Evolutionary conservation across 2,113 vertebrate species (phyloP).

Genomic region (Tachycineta bicolor): DNA sequence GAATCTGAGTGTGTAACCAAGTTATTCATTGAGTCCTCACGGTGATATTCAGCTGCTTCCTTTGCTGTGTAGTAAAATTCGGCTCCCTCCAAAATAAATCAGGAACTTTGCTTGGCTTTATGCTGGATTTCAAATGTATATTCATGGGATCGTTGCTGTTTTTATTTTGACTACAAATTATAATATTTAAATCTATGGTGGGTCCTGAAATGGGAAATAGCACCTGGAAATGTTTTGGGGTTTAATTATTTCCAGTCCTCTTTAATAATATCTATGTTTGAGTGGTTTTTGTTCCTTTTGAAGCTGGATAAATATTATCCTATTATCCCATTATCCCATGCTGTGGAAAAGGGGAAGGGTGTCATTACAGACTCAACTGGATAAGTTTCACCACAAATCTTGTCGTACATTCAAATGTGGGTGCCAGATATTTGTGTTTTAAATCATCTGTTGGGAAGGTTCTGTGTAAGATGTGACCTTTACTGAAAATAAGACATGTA

Average conservation of each 20-base stretch:
- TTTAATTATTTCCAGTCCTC: not conserved
- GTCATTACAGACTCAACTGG: not conserved
- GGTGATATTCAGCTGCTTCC: not conserved
- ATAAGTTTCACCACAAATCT: not conserved
- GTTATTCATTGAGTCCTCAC: not conserved
- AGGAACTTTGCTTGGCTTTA: not conserved
- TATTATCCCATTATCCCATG: not conserved
- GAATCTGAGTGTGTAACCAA: not conserved
- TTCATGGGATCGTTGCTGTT: rapidly evolving
- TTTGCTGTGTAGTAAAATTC: not conserved
- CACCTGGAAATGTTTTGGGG: not conserved
- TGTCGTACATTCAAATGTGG: not conserved
- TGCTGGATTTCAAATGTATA: not conserved
- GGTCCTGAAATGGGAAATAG: not conserved
- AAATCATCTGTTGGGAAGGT: not conserved
- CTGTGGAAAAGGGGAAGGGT: not conserved
- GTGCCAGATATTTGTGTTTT: constrained; percentile 4
- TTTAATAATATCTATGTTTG: not conserved
- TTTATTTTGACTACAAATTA: not conserved
- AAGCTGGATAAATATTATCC: not conserved
- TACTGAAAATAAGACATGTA: constrained; percentile 21
- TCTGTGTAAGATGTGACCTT: constrained; percentile 38
- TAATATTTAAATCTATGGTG: not conserved
- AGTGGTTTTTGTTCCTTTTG: not conserved
- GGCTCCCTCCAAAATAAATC: not conserved